Conservation (phyloP, 2,113 vertebrate genomes). For the Thamnaconus septentrionalis region DNA sequence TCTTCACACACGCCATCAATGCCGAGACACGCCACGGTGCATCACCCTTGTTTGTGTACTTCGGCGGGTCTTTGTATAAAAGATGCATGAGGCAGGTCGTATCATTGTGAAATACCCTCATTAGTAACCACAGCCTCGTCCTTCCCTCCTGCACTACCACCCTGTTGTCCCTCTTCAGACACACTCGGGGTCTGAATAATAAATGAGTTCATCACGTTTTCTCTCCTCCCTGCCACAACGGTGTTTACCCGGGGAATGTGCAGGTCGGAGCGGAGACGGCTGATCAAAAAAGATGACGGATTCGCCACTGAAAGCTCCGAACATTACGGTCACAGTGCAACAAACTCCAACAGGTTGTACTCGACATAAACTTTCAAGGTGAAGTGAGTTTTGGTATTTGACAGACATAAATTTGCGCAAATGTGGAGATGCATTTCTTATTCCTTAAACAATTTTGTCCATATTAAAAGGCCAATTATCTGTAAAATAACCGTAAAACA, state of each 20-base stretch:
- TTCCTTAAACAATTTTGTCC: too few relatives aligned
- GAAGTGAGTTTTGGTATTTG: too few relatives aligned
- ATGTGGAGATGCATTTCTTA: too few relatives aligned
- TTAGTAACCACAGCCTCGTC: conserved; percentile 49
- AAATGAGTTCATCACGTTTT: conserved; percentile 52
- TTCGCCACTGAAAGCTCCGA: conserved; percentile 1
- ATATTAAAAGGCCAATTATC: too few relatives aligned
- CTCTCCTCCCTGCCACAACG: conserved; percentile 22
- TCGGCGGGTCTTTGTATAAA: conserved; percentile 43
- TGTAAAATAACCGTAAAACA: too few relatives aligned
- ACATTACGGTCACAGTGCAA: conserved; percentile 1
- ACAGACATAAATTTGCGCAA: too few relatives aligned
- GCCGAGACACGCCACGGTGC: conserved; percentile 23
- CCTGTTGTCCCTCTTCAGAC: conserved; percentile 42
- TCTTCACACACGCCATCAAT: conserved; percentile 36
- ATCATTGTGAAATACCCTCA: conserved; percentile 52
- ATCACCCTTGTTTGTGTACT: conserved; percentile 22
- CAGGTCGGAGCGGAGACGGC: neutral
- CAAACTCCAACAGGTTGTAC: neutral
- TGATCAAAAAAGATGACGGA: conserved; percentile 6
- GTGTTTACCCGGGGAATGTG: conserved; percentile 31
- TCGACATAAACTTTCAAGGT: too few relatives aligned
- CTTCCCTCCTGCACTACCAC: conserved; percentile 19
- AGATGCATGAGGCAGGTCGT: conserved; percentile 59
- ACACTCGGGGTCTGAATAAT: conserved; percentile 57